phyloP scores from a whole-genome alignment of 2,113 vertebrate species.

The Carollia perspicillata region DNA sequence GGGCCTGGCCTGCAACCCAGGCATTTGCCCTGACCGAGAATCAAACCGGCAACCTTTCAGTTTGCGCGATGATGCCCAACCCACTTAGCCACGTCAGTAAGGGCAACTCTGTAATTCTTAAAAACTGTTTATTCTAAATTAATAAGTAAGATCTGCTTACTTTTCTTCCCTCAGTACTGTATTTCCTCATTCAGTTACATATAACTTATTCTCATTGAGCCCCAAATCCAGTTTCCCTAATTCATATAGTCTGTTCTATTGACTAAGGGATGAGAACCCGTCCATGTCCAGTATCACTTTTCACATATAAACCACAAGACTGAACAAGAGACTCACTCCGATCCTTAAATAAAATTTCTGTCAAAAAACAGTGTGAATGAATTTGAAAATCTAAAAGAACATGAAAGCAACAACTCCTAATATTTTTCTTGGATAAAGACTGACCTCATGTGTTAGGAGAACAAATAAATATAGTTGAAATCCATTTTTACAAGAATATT shows the following conservation, averaged over 20 bases:
- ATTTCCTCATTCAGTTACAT: constrained; percentile 23
- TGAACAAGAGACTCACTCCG: not conserved
- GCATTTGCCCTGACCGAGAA: too few relatives aligned
- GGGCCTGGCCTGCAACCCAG: too few relatives aligned
- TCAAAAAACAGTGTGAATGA: not conserved
- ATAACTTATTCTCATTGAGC: not conserved
- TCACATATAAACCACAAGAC: not conserved
- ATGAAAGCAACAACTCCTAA: not conserved
- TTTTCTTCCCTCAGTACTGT: not conserved
- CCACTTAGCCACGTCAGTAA: too few relatives aligned
- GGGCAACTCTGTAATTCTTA: not conserved
- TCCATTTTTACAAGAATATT: not conserved
- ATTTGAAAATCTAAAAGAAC: constrained; percentile 19
- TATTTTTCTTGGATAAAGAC: constrained; percentile 32
- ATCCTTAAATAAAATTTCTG: not conserved
- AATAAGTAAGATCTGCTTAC: not conserved
- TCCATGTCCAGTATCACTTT: not conserved
- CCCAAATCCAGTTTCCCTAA: not conserved
- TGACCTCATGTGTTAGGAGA: constrained; percentile 39
- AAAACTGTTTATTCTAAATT: constrained; percentile 35
- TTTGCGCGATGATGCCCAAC: too few relatives aligned
- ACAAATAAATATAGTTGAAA: constrained; percentile 8
- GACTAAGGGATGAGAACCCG: not conserved
- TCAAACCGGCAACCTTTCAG: too few relatives aligned
- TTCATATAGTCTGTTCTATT: not conserved